Conservation (phyloP, 2,797 vertebrate species). For the Myiotriccus ornatus region DNA sequence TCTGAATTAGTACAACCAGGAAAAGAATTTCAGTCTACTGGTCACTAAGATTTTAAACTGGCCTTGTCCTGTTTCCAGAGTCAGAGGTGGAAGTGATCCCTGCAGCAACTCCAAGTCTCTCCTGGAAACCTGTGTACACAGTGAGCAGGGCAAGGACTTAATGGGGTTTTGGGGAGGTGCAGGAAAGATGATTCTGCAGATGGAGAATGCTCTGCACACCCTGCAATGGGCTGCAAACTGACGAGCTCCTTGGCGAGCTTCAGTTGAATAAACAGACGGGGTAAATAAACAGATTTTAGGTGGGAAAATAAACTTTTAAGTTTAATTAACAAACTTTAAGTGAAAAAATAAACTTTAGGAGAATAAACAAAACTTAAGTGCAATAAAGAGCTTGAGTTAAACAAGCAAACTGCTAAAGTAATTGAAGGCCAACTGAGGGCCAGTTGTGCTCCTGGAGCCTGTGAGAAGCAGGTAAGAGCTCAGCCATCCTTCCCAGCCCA, state of each 20-base stretch:
- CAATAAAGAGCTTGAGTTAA: not conserved
- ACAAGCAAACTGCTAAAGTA: not conserved
- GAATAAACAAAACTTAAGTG: not conserved
- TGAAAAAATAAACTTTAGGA: not conserved
- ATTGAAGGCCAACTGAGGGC: not conserved
- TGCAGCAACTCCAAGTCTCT: not conserved
- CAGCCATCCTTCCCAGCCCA: not conserved
- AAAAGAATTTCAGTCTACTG: not conserved
- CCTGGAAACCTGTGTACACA: not conserved
- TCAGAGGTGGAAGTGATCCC: not conserved
- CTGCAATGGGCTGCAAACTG: not conserved
- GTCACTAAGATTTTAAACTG: not conserved
- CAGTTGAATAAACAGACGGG: not conserved
- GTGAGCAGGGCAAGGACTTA: not conserved
- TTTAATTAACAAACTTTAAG: not conserved
- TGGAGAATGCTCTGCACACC: not conserved
- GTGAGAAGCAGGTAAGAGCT: not conserved
- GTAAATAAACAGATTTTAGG: not conserved
- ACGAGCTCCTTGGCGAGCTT: not conserved
- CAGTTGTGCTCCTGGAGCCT: not conserved
- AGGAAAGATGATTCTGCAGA: not conserved
- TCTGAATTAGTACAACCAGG: constrained; percentile 1
- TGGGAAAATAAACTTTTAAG: not conserved
- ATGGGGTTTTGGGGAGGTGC: not conserved
- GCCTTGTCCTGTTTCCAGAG: not conserved